phyloP scores from a whole-genome alignment of 2,113 vertebrate species.

The Eubucco bourcierii region DNA sequence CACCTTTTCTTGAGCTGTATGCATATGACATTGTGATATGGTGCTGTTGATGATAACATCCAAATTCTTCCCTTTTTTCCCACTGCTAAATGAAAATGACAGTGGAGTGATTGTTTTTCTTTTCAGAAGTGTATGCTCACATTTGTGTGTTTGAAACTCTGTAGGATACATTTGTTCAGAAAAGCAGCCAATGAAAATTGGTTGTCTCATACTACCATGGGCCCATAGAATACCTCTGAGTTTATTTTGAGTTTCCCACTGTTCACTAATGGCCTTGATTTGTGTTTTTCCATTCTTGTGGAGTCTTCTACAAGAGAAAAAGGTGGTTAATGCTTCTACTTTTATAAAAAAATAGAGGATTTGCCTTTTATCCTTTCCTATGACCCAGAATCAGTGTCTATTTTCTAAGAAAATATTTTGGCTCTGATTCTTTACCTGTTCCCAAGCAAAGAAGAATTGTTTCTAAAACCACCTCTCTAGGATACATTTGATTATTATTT shows the following conservation, averaged over 20 bases:
- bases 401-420: neutral
- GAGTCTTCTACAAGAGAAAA: neutral
- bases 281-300: neutral
- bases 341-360: neutral
- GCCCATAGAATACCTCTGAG: neutral
- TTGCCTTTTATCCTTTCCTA: neutral
- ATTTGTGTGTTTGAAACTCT: neutral
- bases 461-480: neutral
- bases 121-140: neutral
- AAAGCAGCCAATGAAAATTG: neutral
- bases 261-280: neutral
- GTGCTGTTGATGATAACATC: neutral
- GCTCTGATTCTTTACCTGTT: neutral
- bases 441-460: neutral
- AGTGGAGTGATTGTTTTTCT: neutral
- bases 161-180: neutral
- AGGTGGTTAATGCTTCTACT: neutral
- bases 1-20: neutral
- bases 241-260: neutral
- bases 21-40: neutral
- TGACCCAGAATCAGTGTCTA: neutral
- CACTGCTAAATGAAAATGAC: neutral
- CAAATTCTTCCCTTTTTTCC: neutral
- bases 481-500: slow-evolving; percentile 13
- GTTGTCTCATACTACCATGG: neutral